Evolutionary conservation across 2,888 invertebrate species (phyloP).

Genomic region (Aquatica leii): DNA sequence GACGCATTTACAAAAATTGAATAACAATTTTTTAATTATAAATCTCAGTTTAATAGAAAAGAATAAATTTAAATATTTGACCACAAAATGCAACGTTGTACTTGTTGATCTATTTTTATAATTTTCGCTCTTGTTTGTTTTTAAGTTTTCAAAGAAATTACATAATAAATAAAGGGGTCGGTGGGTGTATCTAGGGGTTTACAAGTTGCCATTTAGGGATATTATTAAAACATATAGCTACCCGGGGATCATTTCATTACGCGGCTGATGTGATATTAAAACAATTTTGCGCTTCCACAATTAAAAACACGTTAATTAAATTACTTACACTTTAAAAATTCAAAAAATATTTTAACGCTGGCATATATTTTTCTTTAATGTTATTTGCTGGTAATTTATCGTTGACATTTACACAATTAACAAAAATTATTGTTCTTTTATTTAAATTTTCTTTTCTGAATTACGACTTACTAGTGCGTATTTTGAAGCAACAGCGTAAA

Average conservation of each 20-base stretch:
- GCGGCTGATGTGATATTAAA: slow-evolving; percentile 44
- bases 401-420: background rate
- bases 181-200: slow-evolving; percentile 27
- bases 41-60: too few relatives aligned
- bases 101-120: too few relatives aligned
- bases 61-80: too few relatives aligned
- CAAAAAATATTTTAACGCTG: background rate
- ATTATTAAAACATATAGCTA: slow-evolving; percentile 47
- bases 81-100: too few relatives aligned
- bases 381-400: slow-evolving; percentile 14
- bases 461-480: background rate
- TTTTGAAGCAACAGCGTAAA: slow-evolving; percentile 17
- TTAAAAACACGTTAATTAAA: slow-evolving; percentile 50
- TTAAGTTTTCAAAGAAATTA: slow-evolving; percentile 18
- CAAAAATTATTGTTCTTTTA: background rate
- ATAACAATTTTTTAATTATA: too few relatives aligned
- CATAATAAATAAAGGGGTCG: slow-evolving; percentile 34
- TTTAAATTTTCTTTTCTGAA: background rate
- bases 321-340: slow-evolving; percentile 37
- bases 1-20: too few relatives aligned
- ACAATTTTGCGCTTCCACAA: slow-evolving; percentile 43
- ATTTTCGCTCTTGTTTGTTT: too few relatives aligned
- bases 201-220: slow-evolving; percentile 42
- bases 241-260: slow-evolving; percentile 47
- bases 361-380: background rate